Base-by-base conservation (phyloP, 2,888 invertebrate genomes). In the Aleiodes testaceus region DNA sequence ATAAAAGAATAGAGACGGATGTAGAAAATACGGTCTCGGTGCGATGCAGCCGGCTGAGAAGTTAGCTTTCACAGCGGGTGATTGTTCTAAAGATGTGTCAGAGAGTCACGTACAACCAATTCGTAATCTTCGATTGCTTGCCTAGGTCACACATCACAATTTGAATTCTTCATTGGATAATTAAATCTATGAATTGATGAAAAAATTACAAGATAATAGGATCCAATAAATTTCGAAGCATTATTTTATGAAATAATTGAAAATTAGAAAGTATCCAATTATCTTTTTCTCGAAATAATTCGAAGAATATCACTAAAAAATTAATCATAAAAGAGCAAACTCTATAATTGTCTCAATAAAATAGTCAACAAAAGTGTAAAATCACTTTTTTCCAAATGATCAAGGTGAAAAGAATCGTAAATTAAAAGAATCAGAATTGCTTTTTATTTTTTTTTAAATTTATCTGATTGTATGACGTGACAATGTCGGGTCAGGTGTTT, bases 41-140 rank as follows among this genome's bases (percentile, higher is more conserved):
- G 55, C 59, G 61, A 69, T 71, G 68, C 61, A 52, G 49, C 63
- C 52, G 55, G 26, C 47, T 44, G 63, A 14, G 42, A 67, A 52
- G 44, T 16, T 66, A 76, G 80, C 80, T 81, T 81, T 81, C 81
- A 82, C 81, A 81, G 81, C 80, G 77, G 76, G 75, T 78, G 78
- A 81, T 81, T 81, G 81, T 80, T 79, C 75, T 69, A 73, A 76
- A 73, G 73, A 74, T 73, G 69, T 69, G 72, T 72, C 74, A 65
- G 78, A 81, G 75, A 80, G 81, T 82, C 81, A 81, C 79, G 80
- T 81, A 77, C 75, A 73, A 78, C 75, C 67, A 63, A 61, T 68
- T 49, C 70, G 70, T 79, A 77, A 80, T 79, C 76, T 77, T 78
- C 72, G 79, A 78, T 78, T 72, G 70, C 74, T 74, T 77, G 78